Percentiles rank a stretch among this genome's conserved stretches.
These are phyloP conservation scores for Delia radicum DNA, from an alignment of 1,140 invertebrate species.

Conservation along the genomic window DNA sequence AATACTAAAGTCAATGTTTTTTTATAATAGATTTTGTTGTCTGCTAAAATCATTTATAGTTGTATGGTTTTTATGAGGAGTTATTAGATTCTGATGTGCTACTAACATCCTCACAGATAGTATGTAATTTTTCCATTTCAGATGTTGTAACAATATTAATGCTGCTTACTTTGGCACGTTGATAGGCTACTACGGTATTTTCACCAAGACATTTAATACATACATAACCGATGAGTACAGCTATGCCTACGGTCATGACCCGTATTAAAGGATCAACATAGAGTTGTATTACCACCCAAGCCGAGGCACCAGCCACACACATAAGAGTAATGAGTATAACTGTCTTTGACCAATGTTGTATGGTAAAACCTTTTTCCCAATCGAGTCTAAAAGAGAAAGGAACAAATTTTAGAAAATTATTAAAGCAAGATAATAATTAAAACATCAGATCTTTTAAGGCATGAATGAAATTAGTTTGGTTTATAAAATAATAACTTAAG, in stretches of 20 bases:
- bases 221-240: conserved; percentile 78
- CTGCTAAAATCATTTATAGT: background rate
- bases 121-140: conserved; percentile 52
- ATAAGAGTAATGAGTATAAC: conserved; percentile 71
- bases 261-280: conserved; percentile 75
- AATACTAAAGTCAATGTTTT: too few relatives aligned
- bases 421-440: too few relatives aligned
- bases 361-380: conserved; percentile 79
- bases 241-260: conserved; percentile 76
- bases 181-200: conserved; percentile 83
- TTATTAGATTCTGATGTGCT: background rate
- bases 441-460: too few relatives aligned
- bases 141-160: conserved; percentile 70
- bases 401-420: too few relatives aligned
- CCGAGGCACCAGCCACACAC: conserved; percentile 71
- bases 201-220: conserved; percentile 81
- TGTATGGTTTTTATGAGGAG: conserved; percentile 8
- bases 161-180: conserved; percentile 83
- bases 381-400: conserved; percentile 61
- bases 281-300: conserved; percentile 80
- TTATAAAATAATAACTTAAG: too few relatives aligned
- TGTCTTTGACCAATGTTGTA: conserved; percentile 73
- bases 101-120: conserved; percentile 50
- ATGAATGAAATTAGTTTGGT: too few relatives aligned
- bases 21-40: too few relatives aligned